Evolutionary conservation across 2,797 vertebrate genomes (phyloP).

Genomic region (Alcedo atthis): DNA sequence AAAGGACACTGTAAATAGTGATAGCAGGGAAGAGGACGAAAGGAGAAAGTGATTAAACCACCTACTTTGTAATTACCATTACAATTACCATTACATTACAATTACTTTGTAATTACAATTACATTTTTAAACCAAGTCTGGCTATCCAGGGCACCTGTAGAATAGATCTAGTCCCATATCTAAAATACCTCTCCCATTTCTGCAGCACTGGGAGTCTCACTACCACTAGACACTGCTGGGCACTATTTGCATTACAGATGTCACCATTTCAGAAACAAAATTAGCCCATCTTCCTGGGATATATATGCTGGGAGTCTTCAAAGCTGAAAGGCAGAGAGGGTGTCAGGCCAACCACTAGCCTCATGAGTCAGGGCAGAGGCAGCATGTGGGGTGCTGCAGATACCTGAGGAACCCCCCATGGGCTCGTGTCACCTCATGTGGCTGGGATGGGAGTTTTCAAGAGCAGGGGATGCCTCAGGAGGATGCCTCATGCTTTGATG

Average conservation of each 20-base stretch:
- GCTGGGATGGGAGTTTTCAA: not conserved
- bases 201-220: accelerated
- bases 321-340: not conserved
- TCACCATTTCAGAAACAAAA: not conserved
- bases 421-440: accelerated
- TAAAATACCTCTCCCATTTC: not conserved
- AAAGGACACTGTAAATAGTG: not conserved
- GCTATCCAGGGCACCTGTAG: not conserved
- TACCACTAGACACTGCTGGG: too few relatives aligned
- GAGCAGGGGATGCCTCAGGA: not conserved
- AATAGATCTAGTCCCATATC: not conserved
- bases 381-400: not conserved
- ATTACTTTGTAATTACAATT: not conserved
- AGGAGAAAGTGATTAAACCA: not conserved
- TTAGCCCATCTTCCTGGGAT: not conserved
- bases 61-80: not conserved
- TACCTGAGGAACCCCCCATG: not conserved
- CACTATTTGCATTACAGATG: not conserved
- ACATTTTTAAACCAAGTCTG: not conserved
- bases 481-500: not conserved
- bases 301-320: not conserved
- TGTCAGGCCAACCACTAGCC: accelerated
- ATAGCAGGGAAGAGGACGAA: not conserved
- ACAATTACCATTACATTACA: too few relatives aligned
- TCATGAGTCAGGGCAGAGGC: not conserved